Conservation (phyloP, 2,797 vertebrate genomes). For the Myotis pilosus region DNA sequence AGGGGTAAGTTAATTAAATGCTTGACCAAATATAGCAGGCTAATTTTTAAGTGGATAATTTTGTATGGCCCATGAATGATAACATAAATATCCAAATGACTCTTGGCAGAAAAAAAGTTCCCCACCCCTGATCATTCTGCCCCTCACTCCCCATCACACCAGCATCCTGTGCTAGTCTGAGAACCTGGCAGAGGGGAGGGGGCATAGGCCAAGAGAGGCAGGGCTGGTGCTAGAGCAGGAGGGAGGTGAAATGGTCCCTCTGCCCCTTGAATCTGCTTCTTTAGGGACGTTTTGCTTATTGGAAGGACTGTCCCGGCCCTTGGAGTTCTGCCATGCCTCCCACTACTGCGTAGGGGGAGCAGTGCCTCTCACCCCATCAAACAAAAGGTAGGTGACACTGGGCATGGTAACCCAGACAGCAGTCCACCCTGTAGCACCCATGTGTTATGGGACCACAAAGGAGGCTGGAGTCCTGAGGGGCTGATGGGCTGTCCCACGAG, state of each 20-base stretch:
- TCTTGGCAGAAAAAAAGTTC: no score
- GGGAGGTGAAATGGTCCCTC: no score
- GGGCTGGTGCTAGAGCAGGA: not conserved
- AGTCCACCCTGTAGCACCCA: not conserved
- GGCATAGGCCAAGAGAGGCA: no score
- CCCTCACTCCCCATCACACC: no score
- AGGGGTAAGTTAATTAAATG: no score
- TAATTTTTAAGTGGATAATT: no score
- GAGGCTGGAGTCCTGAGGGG: not conserved
- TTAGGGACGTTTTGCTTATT: constrained; percentile 92
- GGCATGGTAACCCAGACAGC: rapidly evolving
- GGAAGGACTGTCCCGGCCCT: constrained; percentile 86
- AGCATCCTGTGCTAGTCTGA: not conserved
- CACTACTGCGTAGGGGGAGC: constrained; percentile 89
- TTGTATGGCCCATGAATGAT: no score
- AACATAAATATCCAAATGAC: no score
- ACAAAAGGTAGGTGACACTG: constrained; percentile 83
- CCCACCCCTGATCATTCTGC: no score
- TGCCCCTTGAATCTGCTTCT: not conserved
- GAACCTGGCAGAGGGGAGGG: no score
- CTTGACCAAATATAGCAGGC: no score
- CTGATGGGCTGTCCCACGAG: not conserved
- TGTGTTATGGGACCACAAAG: not conserved
- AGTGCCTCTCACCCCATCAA: constrained; percentile 86
- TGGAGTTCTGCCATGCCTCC: constrained; percentile 90